Evolutionary conservation across 2,888 invertebrate genomes (phyloP), one percentile per base, ranked within the genome.

Genomic region (Plemyria rubiginata): DNA sequence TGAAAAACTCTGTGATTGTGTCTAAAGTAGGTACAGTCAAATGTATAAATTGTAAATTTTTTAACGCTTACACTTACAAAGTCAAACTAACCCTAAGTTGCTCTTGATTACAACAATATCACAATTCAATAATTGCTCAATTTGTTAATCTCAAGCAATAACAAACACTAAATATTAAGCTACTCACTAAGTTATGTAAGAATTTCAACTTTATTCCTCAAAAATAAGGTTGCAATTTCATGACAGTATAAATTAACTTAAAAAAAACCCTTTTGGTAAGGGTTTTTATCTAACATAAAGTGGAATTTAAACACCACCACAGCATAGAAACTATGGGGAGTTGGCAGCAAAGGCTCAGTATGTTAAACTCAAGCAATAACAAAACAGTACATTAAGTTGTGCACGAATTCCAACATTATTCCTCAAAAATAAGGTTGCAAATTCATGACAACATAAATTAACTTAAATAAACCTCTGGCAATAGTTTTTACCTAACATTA

Each of bases 51-150:
- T 51, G 15, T 15, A 8, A 16, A 11, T 56, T 48, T 40, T 50
- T 28, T 50, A 54, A 57, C 28, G 32, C 6, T 22, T 51, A 38
- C 36, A 54, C 43, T 46, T 22, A 15, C 9, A n/a, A 29, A 9
- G 51, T 54, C 54, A 59, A 63, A 54, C 51, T 59, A 41, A 54
- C 5, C 46, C 16, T 6, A 11, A 32, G 22, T 49, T 62, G n/a
- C 15, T 45, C 9, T 11, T 3, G 16, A 45, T 45, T 11, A 22
- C 52, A 65, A 60, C 57, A 67, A 59, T 43, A 59, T 61, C 54
- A 67, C 71, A 77, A 75, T 73, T 49, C 6, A 38, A 72, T 28
- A 63, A 74, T 75, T 74, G 72, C 53, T 69, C 11, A 38, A 68
- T 16, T 60, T 60, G 53, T 64, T 60, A 61, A 22, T 12, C 5